Conservation (phyloP, 2,113 vertebrate species). For the Notarius quadriscutis region DNA sequence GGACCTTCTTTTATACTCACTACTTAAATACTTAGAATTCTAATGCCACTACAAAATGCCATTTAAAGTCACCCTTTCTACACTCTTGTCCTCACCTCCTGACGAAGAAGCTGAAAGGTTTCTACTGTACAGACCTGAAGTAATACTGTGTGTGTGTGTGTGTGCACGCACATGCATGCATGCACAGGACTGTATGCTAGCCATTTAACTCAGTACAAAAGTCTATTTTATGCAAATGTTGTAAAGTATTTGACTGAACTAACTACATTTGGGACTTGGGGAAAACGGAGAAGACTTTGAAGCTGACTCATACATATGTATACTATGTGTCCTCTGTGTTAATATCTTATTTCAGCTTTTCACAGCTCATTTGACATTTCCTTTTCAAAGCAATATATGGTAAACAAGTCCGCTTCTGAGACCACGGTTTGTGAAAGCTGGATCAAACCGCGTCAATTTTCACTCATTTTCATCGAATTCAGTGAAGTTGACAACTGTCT, state of each 20-base stretch:
- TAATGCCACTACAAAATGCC: conserved; percentile 58
- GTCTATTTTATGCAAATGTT: conserved; percentile 34
- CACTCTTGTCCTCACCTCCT: conserved; percentile 9
- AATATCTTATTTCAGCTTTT: conserved; percentile 54
- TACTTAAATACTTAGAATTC: conserved; percentile 65
- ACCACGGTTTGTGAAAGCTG: conserved; percentile 43
- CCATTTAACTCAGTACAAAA: conserved; percentile 38
- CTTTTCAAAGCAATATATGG: conserved; percentile 44
- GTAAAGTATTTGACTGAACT: conserved; percentile 50
- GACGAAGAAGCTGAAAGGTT: conserved; percentile 45
- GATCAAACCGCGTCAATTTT: conserved; percentile 48
- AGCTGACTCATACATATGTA: conserved; percentile 47
- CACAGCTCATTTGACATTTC: conserved; percentile 47
- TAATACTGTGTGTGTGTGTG: conserved; percentile 23
- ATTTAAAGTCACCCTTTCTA: conserved; percentile 55
- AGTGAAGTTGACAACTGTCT: conserved; percentile 48
- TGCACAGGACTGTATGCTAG: conserved; percentile 24
- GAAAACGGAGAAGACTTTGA: conserved; percentile 42
- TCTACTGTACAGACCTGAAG: conserved; percentile 5
- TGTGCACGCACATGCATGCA: conserved; percentile 3
- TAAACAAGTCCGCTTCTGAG: conserved; percentile 53
- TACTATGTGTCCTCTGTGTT: conserved; percentile 38
- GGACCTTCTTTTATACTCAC: conserved; percentile 63
- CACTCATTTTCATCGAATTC: conserved; percentile 53
- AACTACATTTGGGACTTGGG: conserved; percentile 46